Base-by-base conservation (phyloP, 1,140 invertebrate genomes). In the Drosophila gunungcola region DNA sequence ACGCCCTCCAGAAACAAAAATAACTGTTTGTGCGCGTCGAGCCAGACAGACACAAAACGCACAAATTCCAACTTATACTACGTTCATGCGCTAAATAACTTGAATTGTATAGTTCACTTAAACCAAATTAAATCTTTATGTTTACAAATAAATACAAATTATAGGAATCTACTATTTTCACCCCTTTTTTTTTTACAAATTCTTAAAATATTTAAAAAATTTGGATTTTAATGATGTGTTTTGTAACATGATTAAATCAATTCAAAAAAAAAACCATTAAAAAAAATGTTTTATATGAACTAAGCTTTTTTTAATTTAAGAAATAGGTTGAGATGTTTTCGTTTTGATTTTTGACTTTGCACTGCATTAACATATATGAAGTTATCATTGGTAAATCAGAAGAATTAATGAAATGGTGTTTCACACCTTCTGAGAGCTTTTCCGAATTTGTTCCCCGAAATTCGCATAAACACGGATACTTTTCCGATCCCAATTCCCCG, bases 21-120 rank as follows among this genome's bases (percentile, higher is more conserved):
- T 84, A 80, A 80, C 78, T 69, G 82, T 82, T 82, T 82, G 79
- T 74, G 69, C 73, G 67, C 68, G 78, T 65, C 45, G 69, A 79
- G 63, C 57, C 79, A 77, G 51, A 78, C 55, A 61, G 46, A 70
- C 38, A 46, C 67, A 70, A 25, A 69, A 68, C 41, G 46, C 54
- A 48, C 27, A 48, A 39, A 57, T 16, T 16, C 12, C 29, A 16
- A 27, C 16, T 43, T 36, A 36, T 13, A 29, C 27, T 21, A 21
- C 12, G 60, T 42, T 62, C 34, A 62, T 62, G 38, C 60, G 38
- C 16, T 4, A 9, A 1, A 13, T 32, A 10, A 55, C 13, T 16
- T 13, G 58, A 29, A 39, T 36, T 54, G 0, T 3, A 5, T 4
- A 12, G 25, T 25, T 6, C 0, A 4, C 3, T 4, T 45, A 10